Conservation (phyloP, 1,140 invertebrate species). For the Trichonephila clavipes region DNA sequence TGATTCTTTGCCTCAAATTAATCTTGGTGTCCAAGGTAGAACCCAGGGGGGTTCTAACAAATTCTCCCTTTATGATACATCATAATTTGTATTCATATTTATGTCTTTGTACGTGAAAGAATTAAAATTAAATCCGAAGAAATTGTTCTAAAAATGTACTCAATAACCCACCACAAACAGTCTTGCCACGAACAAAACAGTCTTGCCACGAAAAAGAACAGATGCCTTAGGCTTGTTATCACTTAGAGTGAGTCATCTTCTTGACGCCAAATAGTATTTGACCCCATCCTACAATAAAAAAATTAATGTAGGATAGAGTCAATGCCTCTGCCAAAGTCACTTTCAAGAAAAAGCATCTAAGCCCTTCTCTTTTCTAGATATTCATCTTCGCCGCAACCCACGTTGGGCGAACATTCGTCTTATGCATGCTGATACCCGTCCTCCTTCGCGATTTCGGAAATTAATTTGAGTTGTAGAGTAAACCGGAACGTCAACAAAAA, state of each 20-base stretch:
- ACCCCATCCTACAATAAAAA: neutral
- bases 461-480: neutral
- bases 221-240: neutral
- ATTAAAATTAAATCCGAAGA: too few relatives aligned
- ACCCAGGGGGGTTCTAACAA: too few relatives aligned
- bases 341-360: neutral
- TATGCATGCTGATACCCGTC: neutral
- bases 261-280: too few relatives aligned
- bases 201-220: neutral
- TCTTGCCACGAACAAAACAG: too few relatives aligned
- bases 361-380: neutral
- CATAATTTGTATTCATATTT: too few relatives aligned
- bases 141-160: too few relatives aligned
- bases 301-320: slow-evolving; percentile 6
- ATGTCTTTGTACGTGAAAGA: too few relatives aligned
- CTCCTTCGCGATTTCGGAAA: slow-evolving; percentile 34
- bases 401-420: slow-evolving; percentile 28
- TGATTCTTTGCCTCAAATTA: too few relatives aligned
- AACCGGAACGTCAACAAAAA: slow-evolving; percentile 22
- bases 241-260: neutral
- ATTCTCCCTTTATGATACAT: too few relatives aligned
- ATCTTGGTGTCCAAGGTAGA: too few relatives aligned
- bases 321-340: slow-evolving; percentile 3
- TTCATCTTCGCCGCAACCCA: neutral
- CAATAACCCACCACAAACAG: too few relatives aligned